These are phyloP conservation scores for Ceratina calcarata DNA, from an alignment of 1,140 invertebrate genomes.

Conservation along the genomic window DNA sequence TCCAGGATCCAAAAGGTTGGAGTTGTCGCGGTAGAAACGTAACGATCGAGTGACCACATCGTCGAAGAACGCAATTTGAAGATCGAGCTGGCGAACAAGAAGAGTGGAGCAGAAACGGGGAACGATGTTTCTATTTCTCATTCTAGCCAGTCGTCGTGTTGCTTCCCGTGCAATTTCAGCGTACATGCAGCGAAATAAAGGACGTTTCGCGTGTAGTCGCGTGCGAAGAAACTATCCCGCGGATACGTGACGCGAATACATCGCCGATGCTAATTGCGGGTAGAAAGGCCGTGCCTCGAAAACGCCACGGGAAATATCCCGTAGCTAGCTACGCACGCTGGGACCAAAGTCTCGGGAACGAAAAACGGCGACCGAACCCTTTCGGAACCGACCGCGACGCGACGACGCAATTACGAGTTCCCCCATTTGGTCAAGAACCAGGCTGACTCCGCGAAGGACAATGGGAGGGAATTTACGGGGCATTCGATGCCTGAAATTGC, in stretches of 20 bases:
- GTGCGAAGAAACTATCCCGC: constrained; percentile 52
- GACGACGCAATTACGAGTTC: constrained; percentile 12
- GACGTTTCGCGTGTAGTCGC: constrained; percentile 36
- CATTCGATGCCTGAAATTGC: not conserved
- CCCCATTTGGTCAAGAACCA: not conserved
- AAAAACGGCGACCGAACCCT: constrained; percentile 1
- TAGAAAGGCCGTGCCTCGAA: constrained; percentile 34
- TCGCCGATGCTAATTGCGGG: constrained; percentile 49
- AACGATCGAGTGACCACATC: not conserved
- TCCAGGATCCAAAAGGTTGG: not conserved
- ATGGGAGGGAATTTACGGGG: not conserved
- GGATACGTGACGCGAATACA: constrained; percentile 55
- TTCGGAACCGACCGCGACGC: not conserved
- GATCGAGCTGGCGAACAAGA: not conserved
- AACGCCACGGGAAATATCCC: constrained; percentile 23
- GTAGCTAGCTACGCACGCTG: no score
- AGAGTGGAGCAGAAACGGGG: not conserved
- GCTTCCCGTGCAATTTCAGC: constrained; percentile 40
- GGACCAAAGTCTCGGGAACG: not conserved
- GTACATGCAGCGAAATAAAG: constrained; percentile 40
- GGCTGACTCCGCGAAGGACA: not conserved
- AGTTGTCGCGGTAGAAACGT: not conserved
- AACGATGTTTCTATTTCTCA: constrained; percentile 43
- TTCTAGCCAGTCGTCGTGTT: constrained; percentile 35
- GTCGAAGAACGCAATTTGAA: constrained; percentile 18